Base-by-base conservation (phyloP, 2,888 invertebrate species). In the Mycalesis mineus region DNA sequence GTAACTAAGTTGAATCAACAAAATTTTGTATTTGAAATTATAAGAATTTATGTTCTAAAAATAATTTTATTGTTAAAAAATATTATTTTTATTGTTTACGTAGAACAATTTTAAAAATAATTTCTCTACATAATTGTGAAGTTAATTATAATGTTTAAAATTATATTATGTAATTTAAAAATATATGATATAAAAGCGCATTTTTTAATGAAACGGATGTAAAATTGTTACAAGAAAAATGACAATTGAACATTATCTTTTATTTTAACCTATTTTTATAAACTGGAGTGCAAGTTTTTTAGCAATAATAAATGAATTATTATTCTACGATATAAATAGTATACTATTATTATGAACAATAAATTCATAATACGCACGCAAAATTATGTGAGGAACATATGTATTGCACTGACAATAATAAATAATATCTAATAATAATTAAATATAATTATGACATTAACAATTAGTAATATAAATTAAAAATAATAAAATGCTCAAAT, bases 401-500 rank as follows among this genome's bases (percentile, higher is more conserved):
- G 8, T 31, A 29, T 45, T 13, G 7, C 13, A 14, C 22, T 11
- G 7, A 29, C 28, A 45, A 45, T n/a, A 29, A 31, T 31, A 45
- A 33, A 36, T 11, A 17, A 6, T 7, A 1, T 17, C 41, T 22
- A 17, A 22, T 45, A 48, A 1, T n/a, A 48, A 36, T 15, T 11
- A 17, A 9, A 36, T 3, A 33, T 9, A 4, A 29, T 45, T 6
- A 4, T 0, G 15, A 33, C 33, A 17, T 7, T 33, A 45, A 29
- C 7, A 14, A 45, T 9, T 7, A 31, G 29, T 31, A 13, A 14
- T 50, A 41, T 47, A 47, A 41, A 42, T 8, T 53, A 36, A 39
- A 53, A 36, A 36, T 11, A 36, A 11, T 11, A 36, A 36, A 36
- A 36, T 67, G 53, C 33, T 48, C 29, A 48, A 42, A 31, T 47